phyloP scores from a whole-genome alignment of 2,113 vertebrate species.

The Entomyzon cyanotis region DNA sequence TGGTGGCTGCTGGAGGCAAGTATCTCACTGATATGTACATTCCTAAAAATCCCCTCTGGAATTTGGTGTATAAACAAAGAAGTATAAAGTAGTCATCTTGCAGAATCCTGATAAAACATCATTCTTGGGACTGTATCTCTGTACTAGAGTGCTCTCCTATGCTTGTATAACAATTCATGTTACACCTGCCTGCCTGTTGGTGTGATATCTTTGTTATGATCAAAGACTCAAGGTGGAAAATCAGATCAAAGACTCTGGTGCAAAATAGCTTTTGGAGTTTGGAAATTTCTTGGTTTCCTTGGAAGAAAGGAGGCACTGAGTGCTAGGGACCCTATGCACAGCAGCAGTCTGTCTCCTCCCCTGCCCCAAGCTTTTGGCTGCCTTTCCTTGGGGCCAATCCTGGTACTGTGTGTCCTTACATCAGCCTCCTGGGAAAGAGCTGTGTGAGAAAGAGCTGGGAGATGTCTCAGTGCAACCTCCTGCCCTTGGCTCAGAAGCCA shows the following conservation, averaged over 20 bases:
- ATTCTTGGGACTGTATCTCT: not conserved
- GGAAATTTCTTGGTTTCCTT: not conserved
- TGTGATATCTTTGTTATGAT: not conserved
- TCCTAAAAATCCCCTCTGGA: not conserved
- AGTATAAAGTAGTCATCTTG: not conserved
- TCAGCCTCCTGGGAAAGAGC: not conserved
- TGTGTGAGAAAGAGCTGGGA: not conserved
- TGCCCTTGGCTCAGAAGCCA: not conserved
- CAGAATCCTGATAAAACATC: not conserved
- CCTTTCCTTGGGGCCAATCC: not conserved
- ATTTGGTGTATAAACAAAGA: not conserved
- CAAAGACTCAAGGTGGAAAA: not conserved
- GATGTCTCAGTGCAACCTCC: not conserved
- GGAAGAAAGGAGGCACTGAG: not conserved
- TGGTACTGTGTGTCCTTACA: accelerated
- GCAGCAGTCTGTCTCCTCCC: not conserved
- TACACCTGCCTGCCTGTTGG: not conserved
- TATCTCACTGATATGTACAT: not conserved
- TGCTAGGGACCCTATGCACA: not conserved
- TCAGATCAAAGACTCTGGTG: too few relatives aligned
- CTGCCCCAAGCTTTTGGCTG: not conserved
- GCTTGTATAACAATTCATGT: not conserved
- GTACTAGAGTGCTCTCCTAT: not conserved
- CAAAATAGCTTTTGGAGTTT: not conserved
- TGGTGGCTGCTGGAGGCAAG: not conserved